Base-by-base conservation (phyloP, 2,888 invertebrate species). In the Torymus auratus region DNA sequence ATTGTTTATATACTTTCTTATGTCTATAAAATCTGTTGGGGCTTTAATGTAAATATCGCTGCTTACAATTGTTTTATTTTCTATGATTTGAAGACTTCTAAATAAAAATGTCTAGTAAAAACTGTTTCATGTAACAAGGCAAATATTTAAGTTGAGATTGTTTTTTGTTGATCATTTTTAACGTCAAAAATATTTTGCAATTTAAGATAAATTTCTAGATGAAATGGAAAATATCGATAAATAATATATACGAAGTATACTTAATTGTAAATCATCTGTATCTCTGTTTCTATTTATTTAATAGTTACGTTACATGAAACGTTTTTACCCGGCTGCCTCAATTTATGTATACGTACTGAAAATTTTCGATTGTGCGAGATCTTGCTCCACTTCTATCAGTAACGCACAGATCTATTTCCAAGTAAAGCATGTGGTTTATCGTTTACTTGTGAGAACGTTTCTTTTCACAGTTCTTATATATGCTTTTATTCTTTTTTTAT, bases 381-480 rank as follows among this genome's bases (percentile, higher is more conserved):
- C 53, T 74, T 17, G 61, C 76, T 81, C 61, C 23, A 81, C 62
- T 68, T 77, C 68, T 77, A 67, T 77, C 69, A 52, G 60, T 77
- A 68, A 73, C 69, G 73, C 81, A 81, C 76, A 58, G 72, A 77
- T 81, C 73, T 79, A 60, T 28, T 70, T 50, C 65, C 68, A 72
- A 85, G 84, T 83, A 93, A 92, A 93, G 94, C 94, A 94, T 94
- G 93, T 93, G 90, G 89, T 90, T 86, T 85, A 79, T 86, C 87
- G 87, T 87, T 88, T 88, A 91, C 92, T 94, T 94, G 94, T 94
- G 95, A 95, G 95, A 94, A 88, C 87, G 86, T 93, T 94, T 95
- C 95, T 95, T 95, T 96, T 95, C 95, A 95, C 95, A 95, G 96
- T 96, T 96, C 95, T 95, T 94, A 94, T 93, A 93, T 93, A 94